Evolutionary conservation across 2,113 vertebrate species (phyloP).

Genomic region (Cettia cetti): DNA sequence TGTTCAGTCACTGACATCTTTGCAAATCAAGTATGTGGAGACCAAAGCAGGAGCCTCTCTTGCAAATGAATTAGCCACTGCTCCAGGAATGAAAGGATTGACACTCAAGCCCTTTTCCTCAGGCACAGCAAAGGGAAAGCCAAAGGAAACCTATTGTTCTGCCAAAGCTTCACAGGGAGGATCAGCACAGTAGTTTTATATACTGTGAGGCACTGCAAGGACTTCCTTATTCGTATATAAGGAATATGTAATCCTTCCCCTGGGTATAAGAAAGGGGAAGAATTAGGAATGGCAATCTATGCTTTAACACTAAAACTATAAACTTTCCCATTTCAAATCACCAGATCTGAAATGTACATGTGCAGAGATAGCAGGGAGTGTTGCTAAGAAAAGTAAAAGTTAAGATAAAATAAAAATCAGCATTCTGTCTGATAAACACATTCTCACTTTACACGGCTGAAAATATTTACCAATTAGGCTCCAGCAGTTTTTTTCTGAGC

Average conservation of each 20-base stretch:
- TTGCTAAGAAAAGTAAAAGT: neutral
- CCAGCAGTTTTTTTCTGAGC: neutral
- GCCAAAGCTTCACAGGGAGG: neutral
- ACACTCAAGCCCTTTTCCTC: neutral
- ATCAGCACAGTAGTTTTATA: neutral
- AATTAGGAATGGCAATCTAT: neutral
- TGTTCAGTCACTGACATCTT: neutral
- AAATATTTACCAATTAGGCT: neutral
- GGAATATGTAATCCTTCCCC: neutral
- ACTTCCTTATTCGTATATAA: neutral
- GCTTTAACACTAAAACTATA: neutral
- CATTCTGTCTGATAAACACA: neutral
- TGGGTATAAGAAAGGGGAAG: neutral
- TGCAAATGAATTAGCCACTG: neutral
- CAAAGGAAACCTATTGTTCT: conserved; percentile 8
- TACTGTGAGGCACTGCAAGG: neutral
- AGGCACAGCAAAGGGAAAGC: neutral
- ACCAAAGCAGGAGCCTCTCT: neutral
- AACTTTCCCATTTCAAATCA: neutral
- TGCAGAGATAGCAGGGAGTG: neutral
- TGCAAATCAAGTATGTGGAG: neutral
- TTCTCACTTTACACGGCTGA: neutral
- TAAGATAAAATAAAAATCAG: neutral
- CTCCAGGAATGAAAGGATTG: neutral
- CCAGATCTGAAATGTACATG: neutral